Base-by-base conservation (phyloP, 92 coral and sea anemone species). In the Plumapathes pennacea region DNA sequence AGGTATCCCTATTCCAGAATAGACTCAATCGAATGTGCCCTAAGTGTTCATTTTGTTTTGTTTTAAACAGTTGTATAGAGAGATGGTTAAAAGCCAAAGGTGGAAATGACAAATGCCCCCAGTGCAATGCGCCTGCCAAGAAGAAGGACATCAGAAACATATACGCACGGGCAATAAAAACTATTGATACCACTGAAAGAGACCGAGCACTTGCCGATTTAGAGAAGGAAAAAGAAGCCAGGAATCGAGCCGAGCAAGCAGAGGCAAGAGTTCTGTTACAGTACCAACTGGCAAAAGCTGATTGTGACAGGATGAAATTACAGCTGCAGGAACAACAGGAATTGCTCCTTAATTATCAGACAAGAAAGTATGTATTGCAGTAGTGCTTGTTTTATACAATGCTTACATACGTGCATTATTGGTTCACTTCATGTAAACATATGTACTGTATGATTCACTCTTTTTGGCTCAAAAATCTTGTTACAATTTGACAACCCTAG, bases 111-210 rank as follows among this genome's bases (percentile, higher is more conserved):
- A 90, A 90, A 50, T 90, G 97, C 23, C 97, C 97, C 21, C 95
- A 90, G 54, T 90, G 97, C 38, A 90, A 90, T 90, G 86, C 95
- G 32, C 88, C 97, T 49, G 90, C 97, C 25, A 82, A 44, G 64
- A 74, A 61, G 21, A 81, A 59, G 45, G 84, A 90, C 57, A 77
- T 90, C 5, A 64, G 97, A 21, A 81, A 76, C 50, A 90, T 90
- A 26, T 90, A 90, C 72, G 92, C 97, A 4, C 86, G 82, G 59
- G 95, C 94, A 32, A 40, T 86, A 2, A 86, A 90, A 63, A 58
- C 90, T 0, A 77, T 90, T 36, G 97, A 90, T 50, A 90, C 97
- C 3, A 63, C 89, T 4, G 97, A 90, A 66, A 84, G 85, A 39
- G 97, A 90, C 65, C 68, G 86, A 25, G 90, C 95, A 10, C 65